phyloP scores from a whole-genome alignment of 2,113 vertebrate genomes.

The Acanthisitta chloris region DNA sequence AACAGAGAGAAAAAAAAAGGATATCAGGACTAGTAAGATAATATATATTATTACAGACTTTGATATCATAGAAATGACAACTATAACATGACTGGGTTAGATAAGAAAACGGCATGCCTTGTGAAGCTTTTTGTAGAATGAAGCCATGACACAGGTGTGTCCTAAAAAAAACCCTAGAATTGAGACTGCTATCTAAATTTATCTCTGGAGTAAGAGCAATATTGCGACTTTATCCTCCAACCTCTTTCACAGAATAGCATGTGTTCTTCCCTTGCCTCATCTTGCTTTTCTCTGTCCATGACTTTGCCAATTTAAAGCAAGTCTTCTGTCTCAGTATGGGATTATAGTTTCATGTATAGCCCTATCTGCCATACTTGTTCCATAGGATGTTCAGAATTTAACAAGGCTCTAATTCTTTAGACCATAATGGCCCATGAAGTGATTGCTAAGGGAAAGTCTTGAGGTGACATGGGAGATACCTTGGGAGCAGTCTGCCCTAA shows the following conservation, averaged over 20 bases:
- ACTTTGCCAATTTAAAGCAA: background rate
- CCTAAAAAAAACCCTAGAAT: background rate
- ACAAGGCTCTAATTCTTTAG: background rate
- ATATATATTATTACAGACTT: background rate
- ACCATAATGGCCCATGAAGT: background rate
- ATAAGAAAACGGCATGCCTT: background rate
- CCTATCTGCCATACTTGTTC: background rate
- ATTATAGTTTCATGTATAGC: background rate
- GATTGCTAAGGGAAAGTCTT: background rate
- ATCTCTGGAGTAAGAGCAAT: background rate
- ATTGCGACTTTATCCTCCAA: background rate
- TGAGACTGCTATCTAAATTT: background rate
- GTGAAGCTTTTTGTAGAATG: background rate
- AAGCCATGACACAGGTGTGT: background rate
- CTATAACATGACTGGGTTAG: background rate
- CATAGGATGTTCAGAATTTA: background rate
- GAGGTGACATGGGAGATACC: background rate
- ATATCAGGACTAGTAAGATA: background rate
- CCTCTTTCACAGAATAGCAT: fast-evolving
- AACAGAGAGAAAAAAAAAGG: background rate
- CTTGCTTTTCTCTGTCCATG: background rate
- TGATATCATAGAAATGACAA: background rate
- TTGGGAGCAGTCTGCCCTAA: background rate
- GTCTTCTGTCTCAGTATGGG: background rate
- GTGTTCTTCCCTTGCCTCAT: background rate